Conservation (phyloP, 2,113 vertebrate genomes). For the Macquaria australasica region DNA sequence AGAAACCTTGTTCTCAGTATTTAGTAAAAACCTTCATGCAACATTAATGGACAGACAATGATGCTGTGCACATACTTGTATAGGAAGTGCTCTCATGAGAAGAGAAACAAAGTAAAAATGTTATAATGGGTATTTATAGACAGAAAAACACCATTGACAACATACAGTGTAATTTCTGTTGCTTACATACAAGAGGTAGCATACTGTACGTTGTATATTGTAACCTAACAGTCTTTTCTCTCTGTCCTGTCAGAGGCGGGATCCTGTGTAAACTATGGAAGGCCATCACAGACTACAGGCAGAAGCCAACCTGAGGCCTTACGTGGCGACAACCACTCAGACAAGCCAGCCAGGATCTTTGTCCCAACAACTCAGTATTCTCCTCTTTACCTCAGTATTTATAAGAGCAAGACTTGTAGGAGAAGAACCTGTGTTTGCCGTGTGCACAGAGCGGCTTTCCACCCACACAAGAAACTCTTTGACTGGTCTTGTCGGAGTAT, state of each 20-base stretch:
- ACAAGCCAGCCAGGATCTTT: slow-evolving; percentile 48
- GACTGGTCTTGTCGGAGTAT: neutral
- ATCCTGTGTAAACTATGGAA: slow-evolving; percentile 96
- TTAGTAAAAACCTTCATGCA: neutral
- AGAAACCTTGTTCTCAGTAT: neutral
- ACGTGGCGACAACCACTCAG: slow-evolving; percentile 46
- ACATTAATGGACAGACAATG: neutral
- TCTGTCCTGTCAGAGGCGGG: slow-evolving; percentile 88
- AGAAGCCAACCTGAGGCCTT: slow-evolving; percentile 86
- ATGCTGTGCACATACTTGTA: neutral
- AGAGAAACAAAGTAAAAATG: neutral
- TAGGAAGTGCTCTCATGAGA: neutral
- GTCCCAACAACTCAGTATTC: slow-evolving; percentile 75
- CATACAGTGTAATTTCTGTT: neutral
- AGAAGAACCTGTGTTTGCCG: slow-evolving; percentile 35
- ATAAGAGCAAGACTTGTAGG: slow-evolving; percentile 76
- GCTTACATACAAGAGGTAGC: neutral
- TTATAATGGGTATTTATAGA: neutral
- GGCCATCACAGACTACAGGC: slow-evolving; percentile 91
- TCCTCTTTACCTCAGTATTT: slow-evolving; percentile 89
- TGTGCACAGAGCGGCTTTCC: slow-evolving; percentile 32
- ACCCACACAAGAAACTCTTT: slow-evolving; percentile 9
- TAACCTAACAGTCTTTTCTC: neutral
- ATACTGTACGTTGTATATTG: neutral
- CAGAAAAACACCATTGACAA: neutral